A percentile compares a stretch with the other conserved stretches of the same genome.
These are phyloP conservation scores for Rhodeus uyekii DNA, from an alignment of 2,797 vertebrate species.

Conservation along the genomic window DNA sequence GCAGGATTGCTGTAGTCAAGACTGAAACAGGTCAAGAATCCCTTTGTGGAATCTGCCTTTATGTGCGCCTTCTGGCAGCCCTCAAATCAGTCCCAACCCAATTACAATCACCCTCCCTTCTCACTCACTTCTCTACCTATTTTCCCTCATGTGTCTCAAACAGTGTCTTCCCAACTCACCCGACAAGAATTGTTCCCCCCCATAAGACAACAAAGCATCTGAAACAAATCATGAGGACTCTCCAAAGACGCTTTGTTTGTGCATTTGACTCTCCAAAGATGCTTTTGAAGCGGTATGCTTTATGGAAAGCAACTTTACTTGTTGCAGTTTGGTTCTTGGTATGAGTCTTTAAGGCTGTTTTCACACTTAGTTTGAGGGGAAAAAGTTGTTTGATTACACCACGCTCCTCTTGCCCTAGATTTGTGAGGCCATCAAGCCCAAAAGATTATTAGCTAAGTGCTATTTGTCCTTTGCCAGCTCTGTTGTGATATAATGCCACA, in stretches of 20 bases:
- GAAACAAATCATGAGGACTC: constrained; percentile 25
- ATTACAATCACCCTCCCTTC: constrained; percentile 66
- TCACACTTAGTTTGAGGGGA: neutral
- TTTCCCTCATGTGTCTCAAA: constrained; percentile 36
- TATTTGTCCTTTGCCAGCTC: constrained; percentile 67
- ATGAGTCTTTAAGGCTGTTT: neutral
- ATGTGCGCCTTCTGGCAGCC: constrained; percentile 41
- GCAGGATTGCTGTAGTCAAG: constrained; percentile 39
- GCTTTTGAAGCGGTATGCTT: constrained; percentile 14
- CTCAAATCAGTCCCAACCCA: constrained; percentile 66
- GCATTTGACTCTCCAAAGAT: constrained; percentile 33
- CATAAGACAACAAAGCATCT: constrained; percentile 44
- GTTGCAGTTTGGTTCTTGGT: neutral
- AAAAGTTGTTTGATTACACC: neutral
- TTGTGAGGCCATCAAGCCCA: constrained; percentile 58
- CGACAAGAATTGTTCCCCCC: constrained; percentile 20
- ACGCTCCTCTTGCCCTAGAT: constrained; percentile 36
- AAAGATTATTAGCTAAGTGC: constrained; percentile 73
- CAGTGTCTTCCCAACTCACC: constrained; percentile 27
- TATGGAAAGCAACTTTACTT: neutral
- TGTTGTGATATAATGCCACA: constrained; percentile 61
- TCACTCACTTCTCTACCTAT: constrained; percentile 57
- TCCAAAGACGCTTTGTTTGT: constrained; percentile 43
- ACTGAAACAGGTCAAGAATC: constrained; percentile 31
- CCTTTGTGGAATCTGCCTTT: constrained; percentile 41